Evolutionary conservation across 2,113 vertebrate genomes (phyloP).

Genomic region (Peromyscus polionotus): DNA sequence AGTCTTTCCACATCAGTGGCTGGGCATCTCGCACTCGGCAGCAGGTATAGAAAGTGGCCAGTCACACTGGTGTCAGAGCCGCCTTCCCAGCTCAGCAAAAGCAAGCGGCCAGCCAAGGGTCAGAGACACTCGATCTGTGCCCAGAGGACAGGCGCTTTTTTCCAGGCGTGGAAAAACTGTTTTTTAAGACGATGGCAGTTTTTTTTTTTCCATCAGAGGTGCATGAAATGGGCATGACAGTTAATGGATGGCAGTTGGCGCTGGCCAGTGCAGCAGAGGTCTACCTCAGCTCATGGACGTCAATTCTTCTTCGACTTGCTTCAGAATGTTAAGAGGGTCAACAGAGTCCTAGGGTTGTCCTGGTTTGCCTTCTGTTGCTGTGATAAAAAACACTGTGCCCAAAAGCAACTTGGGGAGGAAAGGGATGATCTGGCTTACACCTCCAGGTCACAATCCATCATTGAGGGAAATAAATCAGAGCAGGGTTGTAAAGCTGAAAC

Average conservation of each 20-base stretch:
- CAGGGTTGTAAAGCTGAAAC: too few species aligned
- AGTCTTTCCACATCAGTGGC: background rate
- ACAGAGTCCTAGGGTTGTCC: background rate
- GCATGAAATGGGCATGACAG: constrained; percentile 50
- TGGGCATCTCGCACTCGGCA: background rate
- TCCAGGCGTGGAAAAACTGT: constrained; percentile 66
- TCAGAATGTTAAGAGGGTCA: background rate
- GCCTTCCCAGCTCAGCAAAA: constrained; percentile 59
- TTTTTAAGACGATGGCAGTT: constrained; percentile 53
- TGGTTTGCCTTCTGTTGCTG: background rate
- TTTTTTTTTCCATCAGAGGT: constrained; percentile 52
- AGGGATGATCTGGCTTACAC: background rate
- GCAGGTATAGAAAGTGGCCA: background rate
- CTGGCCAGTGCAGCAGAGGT: background rate
- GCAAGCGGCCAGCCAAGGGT: constrained; percentile 70
- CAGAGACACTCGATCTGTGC: constrained; percentile 52
- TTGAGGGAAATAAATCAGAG: background rate
- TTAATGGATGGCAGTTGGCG: background rate
- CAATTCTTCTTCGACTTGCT: background rate
- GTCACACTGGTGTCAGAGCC: background rate
- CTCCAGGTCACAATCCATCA: background rate
- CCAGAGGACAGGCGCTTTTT: constrained; percentile 51
- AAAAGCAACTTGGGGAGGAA: background rate
- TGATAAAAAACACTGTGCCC: background rate
- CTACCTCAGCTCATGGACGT: background rate